A percentile compares a stretch with the other conserved stretches of the same genome.
Evolutionary conservation across 1,140 invertebrate genomes (phyloP).

Genomic region (Anadara kagoshimensis): DNA sequence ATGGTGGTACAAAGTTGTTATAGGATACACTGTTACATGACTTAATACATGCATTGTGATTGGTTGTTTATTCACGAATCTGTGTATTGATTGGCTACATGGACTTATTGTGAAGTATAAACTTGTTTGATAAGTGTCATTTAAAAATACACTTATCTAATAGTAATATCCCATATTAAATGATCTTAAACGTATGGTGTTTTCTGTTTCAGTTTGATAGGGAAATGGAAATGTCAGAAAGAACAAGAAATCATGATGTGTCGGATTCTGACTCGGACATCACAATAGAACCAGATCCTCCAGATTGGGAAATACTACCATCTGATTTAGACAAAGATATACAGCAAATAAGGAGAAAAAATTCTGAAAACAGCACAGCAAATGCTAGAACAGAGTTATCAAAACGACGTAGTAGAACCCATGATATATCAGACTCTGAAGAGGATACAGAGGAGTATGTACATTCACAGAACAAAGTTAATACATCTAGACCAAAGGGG

Average conservation of each 20-base stretch:
- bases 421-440: conserved; percentile 40
- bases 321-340: not conserved
- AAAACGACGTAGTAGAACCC: conserved; percentile 21
- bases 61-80: too few relatives aligned
- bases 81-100: too few relatives aligned
- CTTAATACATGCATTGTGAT: too few relatives aligned
- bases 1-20: too few relatives aligned
- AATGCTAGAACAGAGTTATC: not conserved
- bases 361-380: conserved; percentile 5
- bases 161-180: too few relatives aligned
- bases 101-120: too few relatives aligned
- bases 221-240: not conserved
- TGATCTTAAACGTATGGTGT: too few relatives aligned
- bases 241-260: not conserved
- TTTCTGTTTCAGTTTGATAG: not conserved
- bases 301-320: not conserved
- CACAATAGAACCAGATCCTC: conserved; percentile 30
- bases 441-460: conserved; percentile 24
- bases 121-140: too few relatives aligned
- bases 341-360: not conserved
- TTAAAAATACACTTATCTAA: too few relatives aligned
- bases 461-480: too few relatives aligned
- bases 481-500: too few relatives aligned
- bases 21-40: too few relatives aligned
- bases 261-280: conserved; percentile 38